phyloP scores from a whole-genome alignment of 2,113 vertebrate species.

The Nycticebus coucang region DNA sequence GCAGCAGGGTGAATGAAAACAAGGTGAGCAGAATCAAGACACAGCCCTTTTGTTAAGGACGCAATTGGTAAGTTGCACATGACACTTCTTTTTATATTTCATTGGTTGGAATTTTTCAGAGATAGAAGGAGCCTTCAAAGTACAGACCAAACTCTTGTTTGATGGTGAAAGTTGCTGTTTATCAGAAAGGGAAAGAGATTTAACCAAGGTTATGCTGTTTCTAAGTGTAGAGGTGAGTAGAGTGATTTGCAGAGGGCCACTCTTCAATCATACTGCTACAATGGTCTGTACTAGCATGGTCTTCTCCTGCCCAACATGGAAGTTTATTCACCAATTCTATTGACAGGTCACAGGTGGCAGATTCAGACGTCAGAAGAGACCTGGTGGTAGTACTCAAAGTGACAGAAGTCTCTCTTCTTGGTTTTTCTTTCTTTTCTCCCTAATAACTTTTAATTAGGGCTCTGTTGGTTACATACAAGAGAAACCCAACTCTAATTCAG shows the following conservation, averaged over 20 bases:
- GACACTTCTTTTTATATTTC: neutral
- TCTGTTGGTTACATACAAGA: neutral
- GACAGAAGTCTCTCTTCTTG: neutral
- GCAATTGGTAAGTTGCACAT: neutral
- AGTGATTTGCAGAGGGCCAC: neutral
- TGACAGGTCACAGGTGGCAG: neutral
- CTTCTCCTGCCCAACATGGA: neutral
- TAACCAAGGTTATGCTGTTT: neutral
- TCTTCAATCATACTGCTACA: neutral
- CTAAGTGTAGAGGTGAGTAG: neutral
- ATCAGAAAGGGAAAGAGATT: neutral
- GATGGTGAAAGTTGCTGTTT: neutral
- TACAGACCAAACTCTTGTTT: neutral
- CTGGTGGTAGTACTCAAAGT: neutral
- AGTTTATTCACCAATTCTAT: neutral
- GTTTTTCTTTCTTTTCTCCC: neutral
- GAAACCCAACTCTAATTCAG: neutral
- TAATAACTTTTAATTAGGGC: neutral
- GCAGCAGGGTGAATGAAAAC: neutral
- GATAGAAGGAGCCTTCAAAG: neutral
- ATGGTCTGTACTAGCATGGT: neutral
- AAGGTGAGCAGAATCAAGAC: neutral
- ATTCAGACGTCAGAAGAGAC: neutral
- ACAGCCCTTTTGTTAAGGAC: neutral
- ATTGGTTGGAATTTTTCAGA: neutral